A percentile compares a stretch with the other conserved stretches of the same genome.
phyloP scores from a whole-genome alignment of 2,888 invertebrate genomes.

The Ametastegia equiseti region DNA sequence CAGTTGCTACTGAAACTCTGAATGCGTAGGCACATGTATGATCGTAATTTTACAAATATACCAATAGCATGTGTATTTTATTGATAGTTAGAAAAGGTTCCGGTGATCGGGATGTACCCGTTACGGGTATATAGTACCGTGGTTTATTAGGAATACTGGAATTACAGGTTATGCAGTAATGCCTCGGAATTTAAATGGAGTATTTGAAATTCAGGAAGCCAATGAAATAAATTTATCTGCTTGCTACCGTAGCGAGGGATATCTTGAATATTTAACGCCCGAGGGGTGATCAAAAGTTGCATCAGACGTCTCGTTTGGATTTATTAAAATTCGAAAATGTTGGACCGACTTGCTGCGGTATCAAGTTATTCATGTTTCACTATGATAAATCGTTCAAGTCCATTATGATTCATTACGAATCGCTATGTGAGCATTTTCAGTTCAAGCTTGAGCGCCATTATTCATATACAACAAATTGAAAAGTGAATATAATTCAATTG shows the following conservation, averaged over 20 bases:
- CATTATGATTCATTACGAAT: neutral
- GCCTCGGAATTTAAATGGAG: neutral
- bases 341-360: neutral
- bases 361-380: neutral
- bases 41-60: neutral
- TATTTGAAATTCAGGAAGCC: neutral
- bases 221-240: neutral
- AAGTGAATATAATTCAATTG: too few relatives aligned
- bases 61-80: neutral
- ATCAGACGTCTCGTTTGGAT: neutral
- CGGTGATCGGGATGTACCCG: neutral
- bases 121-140: neutral
- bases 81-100: neutral
- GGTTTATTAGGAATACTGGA: neutral
- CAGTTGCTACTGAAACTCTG: too few relatives aligned
- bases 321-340: conserved; percentile 5
- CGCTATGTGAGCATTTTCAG: too few relatives aligned
- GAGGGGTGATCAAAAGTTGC: neutral
- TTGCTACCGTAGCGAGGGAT: neutral
- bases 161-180: neutral
- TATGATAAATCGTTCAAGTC: neutral
- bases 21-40: too few relatives aligned
- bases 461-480: too few relatives aligned
- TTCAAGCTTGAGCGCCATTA: too few relatives aligned
- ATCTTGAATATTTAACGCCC: conserved; percentile 1